Conservation (phyloP, 1,140 invertebrate genomes). For the Zaprionus inermis region DNA sequence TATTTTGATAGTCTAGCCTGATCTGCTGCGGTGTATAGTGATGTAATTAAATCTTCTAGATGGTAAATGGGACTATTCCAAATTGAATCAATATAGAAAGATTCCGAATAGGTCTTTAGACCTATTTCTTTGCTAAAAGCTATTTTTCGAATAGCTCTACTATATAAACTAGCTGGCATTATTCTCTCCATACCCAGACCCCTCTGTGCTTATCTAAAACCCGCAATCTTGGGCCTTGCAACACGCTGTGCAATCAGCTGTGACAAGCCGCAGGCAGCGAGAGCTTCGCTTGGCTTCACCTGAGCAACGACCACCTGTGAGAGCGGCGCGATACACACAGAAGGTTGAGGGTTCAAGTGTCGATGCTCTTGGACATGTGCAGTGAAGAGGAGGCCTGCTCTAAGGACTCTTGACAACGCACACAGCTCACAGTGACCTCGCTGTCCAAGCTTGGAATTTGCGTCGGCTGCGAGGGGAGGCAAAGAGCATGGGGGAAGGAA, state of each 20-base stretch:
- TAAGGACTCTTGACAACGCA: neutral
- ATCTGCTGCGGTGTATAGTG: neutral
- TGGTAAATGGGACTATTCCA: too few species aligned
- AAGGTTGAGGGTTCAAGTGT: conserved; percentile 2
- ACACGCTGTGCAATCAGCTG: neutral
- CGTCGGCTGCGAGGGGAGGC: neutral
- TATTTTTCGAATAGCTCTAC: too few species aligned
- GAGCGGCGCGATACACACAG: neutral
- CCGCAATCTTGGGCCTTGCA: neutral
- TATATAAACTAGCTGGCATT: too few species aligned
- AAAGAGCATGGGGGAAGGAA: neutral
- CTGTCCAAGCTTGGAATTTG: neutral
- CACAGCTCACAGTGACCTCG: conserved; percentile 1
- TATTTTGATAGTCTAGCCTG: neutral
- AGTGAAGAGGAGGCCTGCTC: neutral
- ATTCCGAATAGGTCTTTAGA: too few species aligned
- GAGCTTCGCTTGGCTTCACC: conserved; percentile 1
- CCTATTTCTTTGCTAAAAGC: too few species aligned
- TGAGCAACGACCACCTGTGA: neutral
- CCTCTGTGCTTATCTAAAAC: neutral
- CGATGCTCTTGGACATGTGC: conserved; percentile 7
- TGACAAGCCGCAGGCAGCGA: neutral
- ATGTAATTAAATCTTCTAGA: too few species aligned
- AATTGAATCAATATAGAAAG: too few species aligned
- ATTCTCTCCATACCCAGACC: too few species aligned